Conservation (phyloP, 1,140 invertebrate species). For the Anadara kagoshimensis region DNA sequence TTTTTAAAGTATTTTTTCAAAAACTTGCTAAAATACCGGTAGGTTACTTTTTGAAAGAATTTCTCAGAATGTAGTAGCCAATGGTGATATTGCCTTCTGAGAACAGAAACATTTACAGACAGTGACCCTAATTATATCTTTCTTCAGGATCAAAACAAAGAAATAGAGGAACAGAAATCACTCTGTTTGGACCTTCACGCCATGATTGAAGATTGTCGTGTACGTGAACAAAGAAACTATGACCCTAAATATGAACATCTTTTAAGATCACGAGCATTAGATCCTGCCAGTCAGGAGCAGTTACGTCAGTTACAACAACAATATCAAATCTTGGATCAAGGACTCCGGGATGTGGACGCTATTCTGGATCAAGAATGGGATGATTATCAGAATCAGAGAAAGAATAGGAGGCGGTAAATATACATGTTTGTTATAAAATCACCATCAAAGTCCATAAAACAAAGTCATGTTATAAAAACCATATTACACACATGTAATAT, state of each 20-base stretch:
- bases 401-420: constrained; percentile 31
- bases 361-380: constrained; percentile 72
- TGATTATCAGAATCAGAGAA: constrained; percentile 57
- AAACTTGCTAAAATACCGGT: no score
- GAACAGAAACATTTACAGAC: no score
- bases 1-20: no score
- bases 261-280: constrained; percentile 61
- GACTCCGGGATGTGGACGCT: constrained; percentile 67
- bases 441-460: no score
- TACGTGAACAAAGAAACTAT: constrained; percentile 60
- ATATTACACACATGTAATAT: no score
- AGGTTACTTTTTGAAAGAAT: no score
- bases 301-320: constrained; percentile 65
- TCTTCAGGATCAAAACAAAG: constrained; percentile 62
- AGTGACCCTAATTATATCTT: no score
- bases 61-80: no score
- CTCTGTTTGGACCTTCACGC: constrained; percentile 66
- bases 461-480: no score
- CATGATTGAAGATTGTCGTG: constrained; percentile 68
- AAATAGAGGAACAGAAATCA: constrained; percentile 62
- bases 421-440: no score
- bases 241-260: constrained; percentile 68
- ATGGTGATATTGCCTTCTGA: no score
- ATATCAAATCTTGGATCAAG: constrained; percentile 65
- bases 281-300: constrained; percentile 68